Evolutionary conservation across 2,797 vertebrate species (phyloP).

Genomic region (Hemitrygon akajei): DNA sequence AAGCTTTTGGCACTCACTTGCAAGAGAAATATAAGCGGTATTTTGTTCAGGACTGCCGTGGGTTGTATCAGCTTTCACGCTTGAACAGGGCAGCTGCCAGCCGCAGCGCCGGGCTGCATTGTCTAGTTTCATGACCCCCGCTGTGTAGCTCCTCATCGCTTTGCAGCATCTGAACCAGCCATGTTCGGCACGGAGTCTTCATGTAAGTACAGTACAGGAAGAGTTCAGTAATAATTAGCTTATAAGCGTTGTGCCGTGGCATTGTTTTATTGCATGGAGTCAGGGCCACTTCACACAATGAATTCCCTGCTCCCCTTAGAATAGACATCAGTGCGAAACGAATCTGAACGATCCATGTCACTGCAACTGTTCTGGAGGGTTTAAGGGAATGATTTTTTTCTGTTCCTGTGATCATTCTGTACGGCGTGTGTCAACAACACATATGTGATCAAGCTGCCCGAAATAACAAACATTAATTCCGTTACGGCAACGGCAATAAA

Average conservation of each 20-base stretch:
- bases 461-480: background rate
- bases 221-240: constrained; percentile 43
- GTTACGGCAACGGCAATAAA: background rate
- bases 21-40: constrained; percentile 17
- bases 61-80: constrained; percentile 45
- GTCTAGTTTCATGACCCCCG: constrained; percentile 89
- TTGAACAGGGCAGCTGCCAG: constrained; percentile 59
- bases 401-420: background rate
- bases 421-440: background rate
- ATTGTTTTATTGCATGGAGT: background rate
- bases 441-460: background rate
- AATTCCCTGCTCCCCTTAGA: background rate
- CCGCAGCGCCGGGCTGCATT: constrained; percentile 79
- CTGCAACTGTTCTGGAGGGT: background rate
- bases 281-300: constrained; percentile 22
- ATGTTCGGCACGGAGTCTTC: constrained; percentile 99
- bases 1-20: constrained; percentile 44
- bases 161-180: constrained; percentile 84
- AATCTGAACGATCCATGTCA: background rate
- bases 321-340: background rate
- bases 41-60: constrained; percentile 48
- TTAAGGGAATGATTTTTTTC: background rate
- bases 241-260: background rate
- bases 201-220: constrained; percentile 81
- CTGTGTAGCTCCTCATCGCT: constrained; percentile 84